Conservation (phyloP, 2,797 vertebrate species). For the Ambastaia sidthimunki region DNA sequence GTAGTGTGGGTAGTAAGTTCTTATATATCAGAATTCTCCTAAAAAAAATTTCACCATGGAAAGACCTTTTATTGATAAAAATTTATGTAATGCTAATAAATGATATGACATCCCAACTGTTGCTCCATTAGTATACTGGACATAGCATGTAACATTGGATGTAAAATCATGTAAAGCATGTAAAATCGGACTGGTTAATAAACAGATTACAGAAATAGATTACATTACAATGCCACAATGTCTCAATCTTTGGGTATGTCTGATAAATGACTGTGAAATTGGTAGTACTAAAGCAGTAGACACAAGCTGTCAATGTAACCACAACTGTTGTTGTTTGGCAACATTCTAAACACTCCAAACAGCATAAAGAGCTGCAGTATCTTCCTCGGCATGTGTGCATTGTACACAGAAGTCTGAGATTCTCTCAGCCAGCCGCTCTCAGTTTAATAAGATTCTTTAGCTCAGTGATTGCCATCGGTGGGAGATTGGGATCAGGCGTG, state of each 20-base stretch:
- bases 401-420: slow-evolving; percentile 14
- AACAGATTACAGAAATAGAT: too few species aligned
- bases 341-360: slow-evolving; percentile 5
- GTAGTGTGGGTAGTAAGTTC: too few species aligned
- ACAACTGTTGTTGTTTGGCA: neutral
- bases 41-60: too few species aligned
- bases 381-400: neutral
- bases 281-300: neutral
- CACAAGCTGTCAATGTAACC: neutral
- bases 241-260: neutral
- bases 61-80: too few species aligned
- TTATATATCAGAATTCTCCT: too few species aligned
- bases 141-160: too few species aligned
- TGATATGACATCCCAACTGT: too few species aligned
- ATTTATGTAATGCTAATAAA: too few species aligned
- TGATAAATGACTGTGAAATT: neutral
- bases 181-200: too few species aligned
- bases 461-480: slow-evolving; percentile 48
- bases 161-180: too few species aligned
- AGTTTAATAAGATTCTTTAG: slow-evolving; percentile 22
- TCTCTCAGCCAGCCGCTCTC: neutral
- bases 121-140: too few species aligned
- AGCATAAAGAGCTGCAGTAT: slow-evolving; percentile 1
- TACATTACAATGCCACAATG: neutral
- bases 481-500: slow-evolving; percentile 47